Evolutionary conservation across 2,113 vertebrate species (phyloP), one percentile per base, ranked within the genome.

Genomic region (Monopterus albus): DNA sequence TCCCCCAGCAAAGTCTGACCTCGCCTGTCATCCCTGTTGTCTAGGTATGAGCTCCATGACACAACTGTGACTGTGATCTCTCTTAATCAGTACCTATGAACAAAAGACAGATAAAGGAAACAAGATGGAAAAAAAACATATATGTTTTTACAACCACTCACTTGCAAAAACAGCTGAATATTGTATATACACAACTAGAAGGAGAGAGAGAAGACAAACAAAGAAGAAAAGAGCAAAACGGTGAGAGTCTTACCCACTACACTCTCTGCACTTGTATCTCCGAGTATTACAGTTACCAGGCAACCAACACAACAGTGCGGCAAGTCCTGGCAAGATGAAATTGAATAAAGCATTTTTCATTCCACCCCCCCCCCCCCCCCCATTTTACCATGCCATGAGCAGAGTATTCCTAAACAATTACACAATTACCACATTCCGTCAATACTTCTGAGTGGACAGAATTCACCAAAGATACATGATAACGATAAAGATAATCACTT

Each of bases 271-370:
- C 77, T 80, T 72, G 61, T 70, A 67, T 89, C 49, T 67, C 62
- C 7, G 47, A 79, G 71, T 66, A 68, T 86, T 83, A 81, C 88
- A 84, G 88, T 91, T 90, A 77, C 89, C 73, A 89, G 75, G 89
- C 89, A 88, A 91, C 89, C 58, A 1, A 53, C 71, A 89, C 70
- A 89, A 88, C 85, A 89, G 67, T 81, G 86, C 40, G 55, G 66
- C 72, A 79, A 82, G 78, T 88, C 65, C 29, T 31, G 29, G 29
- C 29, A 60, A 84, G 81, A 75, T 82, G 79, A 89, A 84, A 87
- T 79, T 82, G 63, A 82, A 86, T 84, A 81, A 88, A 87, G 80
- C 36, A 77, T 70, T 89, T 88, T 91, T 79, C 73, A 87, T 87
- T 84, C 51, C 28, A n/a, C 46, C 75, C 69, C 35, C 46, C 67